These are phyloP conservation scores for Mythimna vitellina DNA, from an alignment of 2,888 invertebrate species.

Conservation along the genomic window DNA sequence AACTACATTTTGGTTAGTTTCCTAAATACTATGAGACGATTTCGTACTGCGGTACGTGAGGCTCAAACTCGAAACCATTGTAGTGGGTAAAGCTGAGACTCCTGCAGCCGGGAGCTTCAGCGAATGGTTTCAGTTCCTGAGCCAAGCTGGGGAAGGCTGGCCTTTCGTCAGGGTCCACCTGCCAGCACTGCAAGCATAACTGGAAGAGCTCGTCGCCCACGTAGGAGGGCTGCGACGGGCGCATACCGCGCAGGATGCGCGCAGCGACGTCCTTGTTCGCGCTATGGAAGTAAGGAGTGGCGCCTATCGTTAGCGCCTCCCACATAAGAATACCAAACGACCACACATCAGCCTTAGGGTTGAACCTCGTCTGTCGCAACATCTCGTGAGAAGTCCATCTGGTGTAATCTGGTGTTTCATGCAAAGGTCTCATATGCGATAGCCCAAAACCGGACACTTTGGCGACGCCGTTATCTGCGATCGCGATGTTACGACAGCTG, in stretches of 20 bases:
- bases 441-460: constrained; percentile 95
- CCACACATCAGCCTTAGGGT: constrained; percentile 95
- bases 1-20: constrained; percentile 63
- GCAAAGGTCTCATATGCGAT: constrained; percentile 91
- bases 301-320: constrained; percentile 95
- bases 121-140: constrained; percentile 81
- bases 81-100: constrained; percentile 86
- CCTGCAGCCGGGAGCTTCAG: constrained; percentile 78
- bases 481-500: constrained; percentile 93
- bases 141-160: constrained; percentile 93
- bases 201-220: constrained; percentile 95
- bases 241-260: constrained; percentile 92
- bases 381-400: constrained; percentile 96
- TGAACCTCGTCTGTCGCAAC: constrained; percentile 92
- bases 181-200: constrained; percentile 96
- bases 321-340: constrained; percentile 95
- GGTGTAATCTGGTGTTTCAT: constrained; percentile 93
- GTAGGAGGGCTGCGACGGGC: constrained; percentile 94
- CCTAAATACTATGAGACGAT: constrained; percentile 77
- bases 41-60: constrained; percentile 85
- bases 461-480: constrained; percentile 92
- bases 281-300: constrained; percentile 94
- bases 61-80: constrained; percentile 86
- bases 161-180: constrained; percentile 94
- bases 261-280: constrained; percentile 92